These are phyloP conservation scores for Branchinecta lindahli DNA, from an alignment of 1,140 invertebrate genomes.

Conservation along the genomic window DNA sequence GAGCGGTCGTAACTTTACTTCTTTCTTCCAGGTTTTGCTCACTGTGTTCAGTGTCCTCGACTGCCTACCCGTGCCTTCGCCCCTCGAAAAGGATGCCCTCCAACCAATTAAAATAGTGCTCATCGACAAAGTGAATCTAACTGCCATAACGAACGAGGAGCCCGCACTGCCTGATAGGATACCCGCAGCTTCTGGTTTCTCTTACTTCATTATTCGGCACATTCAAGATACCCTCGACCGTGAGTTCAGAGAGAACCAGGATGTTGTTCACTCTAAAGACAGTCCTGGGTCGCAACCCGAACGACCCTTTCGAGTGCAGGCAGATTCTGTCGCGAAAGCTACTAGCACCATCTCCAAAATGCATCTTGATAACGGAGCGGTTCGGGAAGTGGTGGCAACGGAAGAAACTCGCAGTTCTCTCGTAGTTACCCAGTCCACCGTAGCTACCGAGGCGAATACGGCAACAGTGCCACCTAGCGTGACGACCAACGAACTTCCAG, in stretches of 20 bases:
- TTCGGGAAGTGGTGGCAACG: too few relatives aligned
- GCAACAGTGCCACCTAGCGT: too few relatives aligned
- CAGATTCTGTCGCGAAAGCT: too few relatives aligned
- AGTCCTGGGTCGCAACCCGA: too few relatives aligned
- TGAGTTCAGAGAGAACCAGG: not conserved
- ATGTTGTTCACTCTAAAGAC: too few relatives aligned
- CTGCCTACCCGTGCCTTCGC: constrained; percentile 3
- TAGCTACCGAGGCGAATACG: too few relatives aligned
- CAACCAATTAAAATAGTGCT: not conserved
- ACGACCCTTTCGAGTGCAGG: too few relatives aligned
- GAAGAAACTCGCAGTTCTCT: too few relatives aligned
- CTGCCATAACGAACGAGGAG: not conserved
- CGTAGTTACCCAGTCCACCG: too few relatives aligned
- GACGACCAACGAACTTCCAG: too few relatives aligned
- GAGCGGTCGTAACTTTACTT: not conserved
- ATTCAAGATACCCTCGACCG: not conserved
- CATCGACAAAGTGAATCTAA: not conserved
- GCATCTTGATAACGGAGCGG: too few relatives aligned
- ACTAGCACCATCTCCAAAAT: too few relatives aligned
- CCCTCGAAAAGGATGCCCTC: not conserved
- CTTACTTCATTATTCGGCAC: not conserved
- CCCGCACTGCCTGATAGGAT: not conserved
- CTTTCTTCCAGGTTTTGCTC: not conserved
- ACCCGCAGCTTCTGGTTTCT: not conserved
- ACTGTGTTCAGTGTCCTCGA: not conserved